Evolutionary conservation across 1,140 invertebrate species (phyloP).

Genomic region (Gryllus bimaculatus): DNA sequence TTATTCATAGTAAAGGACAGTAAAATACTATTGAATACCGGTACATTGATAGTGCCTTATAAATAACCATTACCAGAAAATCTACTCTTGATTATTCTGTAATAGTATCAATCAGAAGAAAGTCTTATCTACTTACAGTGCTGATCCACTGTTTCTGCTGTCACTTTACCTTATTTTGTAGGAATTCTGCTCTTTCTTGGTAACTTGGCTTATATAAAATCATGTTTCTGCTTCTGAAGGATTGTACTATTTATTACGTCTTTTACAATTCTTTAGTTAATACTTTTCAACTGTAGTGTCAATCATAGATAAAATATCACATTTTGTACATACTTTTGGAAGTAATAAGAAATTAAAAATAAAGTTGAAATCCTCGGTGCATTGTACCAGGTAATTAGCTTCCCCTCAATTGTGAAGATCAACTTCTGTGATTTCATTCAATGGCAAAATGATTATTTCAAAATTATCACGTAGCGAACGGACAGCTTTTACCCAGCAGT

Average conservation of each 20-base stretch:
- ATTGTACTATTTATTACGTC: not conserved
- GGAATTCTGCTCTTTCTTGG: too few species aligned
- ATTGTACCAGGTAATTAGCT: not conserved
- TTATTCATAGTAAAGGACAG: not conserved
- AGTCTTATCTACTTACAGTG: too few species aligned
- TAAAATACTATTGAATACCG: not conserved
- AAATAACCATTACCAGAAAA: too few species aligned
- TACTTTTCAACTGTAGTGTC: too few species aligned
- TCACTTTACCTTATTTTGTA: not conserved
- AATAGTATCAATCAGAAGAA: too few species aligned
- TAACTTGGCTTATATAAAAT: not conserved
- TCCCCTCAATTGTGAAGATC: not conserved
- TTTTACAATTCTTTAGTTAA: too few species aligned
- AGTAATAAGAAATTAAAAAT: not conserved
- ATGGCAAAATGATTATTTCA: not conserved
- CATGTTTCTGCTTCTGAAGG: not conserved
- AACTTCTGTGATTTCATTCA: not conserved
- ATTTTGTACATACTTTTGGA: not conserved
- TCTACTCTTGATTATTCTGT: too few species aligned
- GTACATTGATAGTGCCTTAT: too few species aligned
- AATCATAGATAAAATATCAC: slow-evolving; percentile 8
- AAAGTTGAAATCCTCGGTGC: not conserved
- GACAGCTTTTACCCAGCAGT: not conserved
- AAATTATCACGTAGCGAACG: not conserved
- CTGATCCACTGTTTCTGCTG: not conserved